These are phyloP conservation scores for Bubo bubo DNA, from an alignment of 2,113 vertebrate genomes.

Conservation along the genomic window DNA sequence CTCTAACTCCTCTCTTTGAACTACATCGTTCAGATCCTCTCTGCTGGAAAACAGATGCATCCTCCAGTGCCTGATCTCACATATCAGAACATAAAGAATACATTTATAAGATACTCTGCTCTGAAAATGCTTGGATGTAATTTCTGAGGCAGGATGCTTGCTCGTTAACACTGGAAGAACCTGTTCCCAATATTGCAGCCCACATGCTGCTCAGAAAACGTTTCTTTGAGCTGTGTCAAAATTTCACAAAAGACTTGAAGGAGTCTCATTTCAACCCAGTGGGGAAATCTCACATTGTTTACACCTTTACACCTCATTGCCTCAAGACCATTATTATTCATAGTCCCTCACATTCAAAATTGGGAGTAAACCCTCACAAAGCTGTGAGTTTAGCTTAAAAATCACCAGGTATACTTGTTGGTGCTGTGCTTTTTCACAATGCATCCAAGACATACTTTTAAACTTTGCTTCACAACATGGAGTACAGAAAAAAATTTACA, in stretches of 20 bases:
- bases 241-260: not conserved
- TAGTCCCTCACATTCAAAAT: not conserved
- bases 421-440: not conserved
- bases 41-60: slow-evolving; percentile 7
- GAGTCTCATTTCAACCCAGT: not conserved
- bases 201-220: not conserved
- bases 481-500: not conserved
- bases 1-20: not conserved
- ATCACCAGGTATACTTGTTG: not conserved
- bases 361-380: not conserved
- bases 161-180: not conserved
- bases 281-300: not conserved
- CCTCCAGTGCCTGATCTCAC: not conserved
- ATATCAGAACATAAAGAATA: slow-evolving; percentile 8
- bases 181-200: not conserved
- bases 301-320: not conserved
- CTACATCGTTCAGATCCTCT: not conserved
- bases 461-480: not conserved
- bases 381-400: not conserved
- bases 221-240: not conserved
- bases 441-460: not conserved
- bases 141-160: slow-evolving; percentile 18
- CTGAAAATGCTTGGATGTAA: slow-evolving; percentile 4
- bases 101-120: not conserved
- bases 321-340: not conserved